Evolutionary conservation across 2,888 invertebrate species (phyloP), one percentile per base, ranked within the genome.

Genomic region (Stenurella melanura): DNA sequence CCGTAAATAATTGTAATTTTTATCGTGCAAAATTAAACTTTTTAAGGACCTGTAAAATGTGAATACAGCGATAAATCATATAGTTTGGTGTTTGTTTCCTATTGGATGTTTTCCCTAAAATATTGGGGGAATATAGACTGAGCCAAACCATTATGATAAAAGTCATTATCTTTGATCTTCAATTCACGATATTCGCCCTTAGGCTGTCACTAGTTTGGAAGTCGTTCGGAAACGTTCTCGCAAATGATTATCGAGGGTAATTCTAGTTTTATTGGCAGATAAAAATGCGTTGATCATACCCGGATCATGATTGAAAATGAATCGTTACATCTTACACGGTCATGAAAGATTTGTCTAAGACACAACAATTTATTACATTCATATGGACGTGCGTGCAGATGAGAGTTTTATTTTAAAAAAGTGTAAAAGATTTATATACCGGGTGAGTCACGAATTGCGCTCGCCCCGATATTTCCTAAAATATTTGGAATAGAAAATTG

Each of bases 91-190:
- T 50, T 50, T 50, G 50, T 50, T 50, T 50, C n/a, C 12, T 42
- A 42, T n/a, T 50, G 50, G 50, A 50, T 50, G 5, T 50, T 50
- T 50, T n/a, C 50, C 15, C 50, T 50, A 50, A 50, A 50, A 50
- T 50, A 50, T 50, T n/a, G n/a, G n/a, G 6, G 50, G 15, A 42
- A 42, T 12, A 34, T 34, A 42, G 50, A 50, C 3, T 17, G 50
- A 50, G n/a, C n/a, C 50, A 50, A 12, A n/a, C 50, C 50, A n/a
- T 50, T 50, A 50, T n/a, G 50, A 50, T 50, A 50, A 50, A n/a
- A 50, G n/a, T 50, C 50, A 50, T 50, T 50, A 50, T 50, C 50
- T 50, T 17, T 50, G 50, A n/a, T 50, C 50, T n/a, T 50, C n/a
- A 50, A 50, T 50, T 15, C 50, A n/a, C 50, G 50, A 50, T 50